Conservation (phyloP, 2,888 invertebrate genomes). For the Marasmarcha lunaedactyla region DNA sequence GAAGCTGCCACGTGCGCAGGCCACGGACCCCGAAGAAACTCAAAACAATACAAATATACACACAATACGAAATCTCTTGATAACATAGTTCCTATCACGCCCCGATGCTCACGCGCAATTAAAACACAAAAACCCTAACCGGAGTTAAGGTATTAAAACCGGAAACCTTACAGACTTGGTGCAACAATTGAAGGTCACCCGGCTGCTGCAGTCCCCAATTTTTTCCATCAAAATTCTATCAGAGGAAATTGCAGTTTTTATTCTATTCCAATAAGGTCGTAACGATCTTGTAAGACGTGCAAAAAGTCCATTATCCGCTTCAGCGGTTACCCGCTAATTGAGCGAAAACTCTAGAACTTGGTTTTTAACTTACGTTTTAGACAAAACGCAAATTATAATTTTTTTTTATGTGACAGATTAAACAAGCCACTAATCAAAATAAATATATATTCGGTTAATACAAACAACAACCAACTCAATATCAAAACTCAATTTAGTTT, state of each 20-base stretch:
- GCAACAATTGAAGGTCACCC: constrained; percentile 40
- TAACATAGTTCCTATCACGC: constrained; percentile 8
- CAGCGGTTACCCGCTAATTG: constrained; percentile 41
- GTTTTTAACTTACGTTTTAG: too few relatives aligned
- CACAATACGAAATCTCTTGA: constrained; percentile 13
- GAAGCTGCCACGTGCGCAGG: constrained; percentile 38
- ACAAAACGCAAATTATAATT: too few relatives aligned
- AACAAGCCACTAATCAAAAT: too few relatives aligned
- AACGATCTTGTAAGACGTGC: constrained; percentile 36
- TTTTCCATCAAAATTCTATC: constrained; percentile 7
- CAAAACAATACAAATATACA: constrained; percentile 17
- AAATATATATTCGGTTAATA: too few relatives aligned
- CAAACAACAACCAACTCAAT: too few relatives aligned
- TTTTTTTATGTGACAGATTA: too few relatives aligned
- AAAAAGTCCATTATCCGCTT: constrained; percentile 38
- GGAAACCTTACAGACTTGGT: constrained; percentile 23
- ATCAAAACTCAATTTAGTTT: too few relatives aligned
- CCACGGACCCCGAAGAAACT: too few relatives aligned
- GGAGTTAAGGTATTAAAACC: background rate
- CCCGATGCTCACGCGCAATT: constrained; percentile 18
- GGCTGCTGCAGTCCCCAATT: constrained; percentile 23
- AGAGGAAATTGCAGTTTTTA: constrained; percentile 39
- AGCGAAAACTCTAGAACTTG: constrained; percentile 32
- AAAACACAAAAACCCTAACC: constrained; percentile 9
- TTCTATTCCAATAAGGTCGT: constrained; percentile 42